A percentile compares a stretch with the other conserved stretches of the same genome.
Evolutionary conservation across 2,888 invertebrate genomes (phyloP).

Genomic region (Smittia sp.): DNA sequence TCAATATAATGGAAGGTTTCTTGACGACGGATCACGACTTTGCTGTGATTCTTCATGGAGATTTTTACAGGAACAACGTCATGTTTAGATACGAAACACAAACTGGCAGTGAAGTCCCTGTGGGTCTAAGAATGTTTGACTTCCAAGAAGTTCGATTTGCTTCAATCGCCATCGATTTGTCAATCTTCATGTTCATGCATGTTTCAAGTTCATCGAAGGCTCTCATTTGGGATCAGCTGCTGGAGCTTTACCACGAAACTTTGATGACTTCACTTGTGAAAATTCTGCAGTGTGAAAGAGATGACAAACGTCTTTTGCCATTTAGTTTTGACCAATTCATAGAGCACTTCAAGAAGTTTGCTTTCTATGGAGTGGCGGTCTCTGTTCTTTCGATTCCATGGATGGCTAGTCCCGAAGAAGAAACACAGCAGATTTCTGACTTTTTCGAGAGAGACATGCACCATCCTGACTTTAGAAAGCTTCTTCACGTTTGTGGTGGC

Average conservation of each 20-base stretch:
- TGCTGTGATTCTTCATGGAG: constrained; percentile 50
- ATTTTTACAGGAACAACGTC: constrained; percentile 53
- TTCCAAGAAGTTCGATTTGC: constrained; percentile 52
- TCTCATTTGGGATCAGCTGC: constrained; percentile 46
- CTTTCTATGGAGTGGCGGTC: constrained; percentile 50
- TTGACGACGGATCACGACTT: constrained; percentile 47
- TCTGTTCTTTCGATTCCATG: constrained; percentile 50
- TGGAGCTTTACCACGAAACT: constrained; percentile 47
- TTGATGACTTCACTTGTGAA: constrained; percentile 46
- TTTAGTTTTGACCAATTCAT: constrained; percentile 47
- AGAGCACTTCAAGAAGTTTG: constrained; percentile 49
- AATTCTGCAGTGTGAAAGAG: constrained; percentile 45
- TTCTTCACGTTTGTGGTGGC: constrained; percentile 48
- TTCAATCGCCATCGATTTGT: constrained; percentile 49
- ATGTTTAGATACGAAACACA: constrained; percentile 47
- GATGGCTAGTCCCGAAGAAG: constrained; percentile 46
- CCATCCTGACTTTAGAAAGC: constrained; percentile 47
- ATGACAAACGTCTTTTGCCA: constrained; percentile 42
- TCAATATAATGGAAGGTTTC: constrained; percentile 47
- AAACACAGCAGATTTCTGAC: constrained; percentile 47
- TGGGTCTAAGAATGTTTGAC: constrained; percentile 50
- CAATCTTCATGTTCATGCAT: constrained; percentile 51
- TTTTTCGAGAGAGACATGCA: constrained; percentile 49
- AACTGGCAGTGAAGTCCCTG: constrained; percentile 43
- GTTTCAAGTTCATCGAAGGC: constrained; percentile 44